phyloP scores from a whole-genome alignment of 2,888 invertebrate species.

The Conistra vaccinii region DNA sequence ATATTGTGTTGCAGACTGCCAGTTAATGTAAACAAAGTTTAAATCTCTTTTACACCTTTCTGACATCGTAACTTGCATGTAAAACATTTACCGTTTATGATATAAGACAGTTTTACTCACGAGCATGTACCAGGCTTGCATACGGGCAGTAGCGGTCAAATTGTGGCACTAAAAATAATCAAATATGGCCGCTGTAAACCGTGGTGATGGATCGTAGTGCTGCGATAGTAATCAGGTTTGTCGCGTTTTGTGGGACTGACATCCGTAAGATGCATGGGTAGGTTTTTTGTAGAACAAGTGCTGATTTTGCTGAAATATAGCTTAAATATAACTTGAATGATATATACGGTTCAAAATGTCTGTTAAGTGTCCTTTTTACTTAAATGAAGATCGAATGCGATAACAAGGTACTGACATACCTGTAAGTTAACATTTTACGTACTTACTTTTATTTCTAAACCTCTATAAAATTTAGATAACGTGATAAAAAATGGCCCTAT shows the following conservation, averaged over 20 bases:
- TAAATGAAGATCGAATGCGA: no score
- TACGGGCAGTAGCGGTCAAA: constrained; percentile 6
- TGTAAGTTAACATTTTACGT: neutral
- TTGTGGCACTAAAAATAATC: constrained; percentile 44
- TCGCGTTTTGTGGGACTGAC: constrained; percentile 40
- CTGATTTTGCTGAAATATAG: constrained; percentile 1
- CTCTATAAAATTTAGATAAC: neutral
- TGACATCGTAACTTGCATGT: constrained; percentile 11
- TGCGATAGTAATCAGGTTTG: constrained; percentile 39
- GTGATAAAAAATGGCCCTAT: neutral
- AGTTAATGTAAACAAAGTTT: neutral
- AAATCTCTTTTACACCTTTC: neutral
- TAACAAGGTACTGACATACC: neutral
- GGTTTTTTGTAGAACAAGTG: constrained; percentile 26
- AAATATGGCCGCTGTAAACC: constrained; percentile 36
- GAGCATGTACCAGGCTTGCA: constrained; percentile 16
- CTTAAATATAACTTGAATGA: neutral
- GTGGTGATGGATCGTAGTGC: constrained; percentile 40
- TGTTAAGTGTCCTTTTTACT: neutral
- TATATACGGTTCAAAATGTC: neutral
- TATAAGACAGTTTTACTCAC: constrained; percentile 18
- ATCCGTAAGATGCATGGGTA: constrained; percentile 39
- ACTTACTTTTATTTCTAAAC: neutral
- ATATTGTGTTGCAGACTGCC: neutral
- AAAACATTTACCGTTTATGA: constrained; percentile 25